Evolutionary conservation across 2,113 vertebrate genomes (phyloP).

Genomic region (Clarias magur): DNA sequence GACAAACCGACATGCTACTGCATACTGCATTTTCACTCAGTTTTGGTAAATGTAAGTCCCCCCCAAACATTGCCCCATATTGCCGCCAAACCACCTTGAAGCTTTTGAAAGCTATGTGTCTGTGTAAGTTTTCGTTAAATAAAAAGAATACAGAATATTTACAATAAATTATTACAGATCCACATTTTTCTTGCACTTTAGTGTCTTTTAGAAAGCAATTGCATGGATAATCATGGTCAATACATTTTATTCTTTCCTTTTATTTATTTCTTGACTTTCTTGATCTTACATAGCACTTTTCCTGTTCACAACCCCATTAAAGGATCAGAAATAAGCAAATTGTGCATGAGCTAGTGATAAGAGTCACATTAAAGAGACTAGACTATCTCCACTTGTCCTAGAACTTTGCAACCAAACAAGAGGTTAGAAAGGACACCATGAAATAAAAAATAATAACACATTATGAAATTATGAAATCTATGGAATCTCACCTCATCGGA

Average conservation of each 20-base stretch:
- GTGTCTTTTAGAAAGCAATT: neutral
- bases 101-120: neutral
- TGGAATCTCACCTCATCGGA: constrained; percentile 72
- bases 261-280: no score
- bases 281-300: neutral
- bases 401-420: neutral
- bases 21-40: neutral
- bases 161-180: neutral
- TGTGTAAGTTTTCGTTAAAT: neutral
- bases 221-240: neutral
- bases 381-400: neutral
- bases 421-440: neutral
- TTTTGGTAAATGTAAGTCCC: neutral
- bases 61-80: neutral
- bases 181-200: neutral
- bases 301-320: neutral
- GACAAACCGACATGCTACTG: neutral
- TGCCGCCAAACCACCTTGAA: neutral
- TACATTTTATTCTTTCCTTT: neutral
- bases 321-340: neutral
- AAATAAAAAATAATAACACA: neutral
- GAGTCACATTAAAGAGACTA: neutral
- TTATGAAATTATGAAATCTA: neutral
- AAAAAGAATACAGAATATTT: neutral
- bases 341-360: neutral